Percentiles rank a stretch among this genome's conserved stretches.
These are phyloP conservation scores for Lucilia sericata DNA, from an alignment of 1,140 invertebrate genomes.

Conservation along the genomic window DNA sequence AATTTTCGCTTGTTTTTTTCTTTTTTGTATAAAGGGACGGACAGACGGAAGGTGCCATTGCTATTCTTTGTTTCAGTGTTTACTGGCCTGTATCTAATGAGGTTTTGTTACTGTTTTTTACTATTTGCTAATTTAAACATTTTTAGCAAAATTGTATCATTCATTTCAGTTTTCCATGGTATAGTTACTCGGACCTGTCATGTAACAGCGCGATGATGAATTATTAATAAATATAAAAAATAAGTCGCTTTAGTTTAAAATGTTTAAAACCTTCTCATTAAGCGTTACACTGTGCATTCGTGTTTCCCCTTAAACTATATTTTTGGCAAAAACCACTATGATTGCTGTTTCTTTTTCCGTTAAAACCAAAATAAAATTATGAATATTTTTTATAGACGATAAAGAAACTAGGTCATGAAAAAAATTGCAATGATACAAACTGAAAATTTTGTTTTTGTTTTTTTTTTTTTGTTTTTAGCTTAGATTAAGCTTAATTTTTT, in stretches of 20 bases:
- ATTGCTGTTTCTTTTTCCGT: not conserved
- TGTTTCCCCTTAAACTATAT: not conserved
- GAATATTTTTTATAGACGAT: not conserved
- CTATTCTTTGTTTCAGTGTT: not conserved
- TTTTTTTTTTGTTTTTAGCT: constrained; percentile 16
- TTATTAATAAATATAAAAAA: not conserved
- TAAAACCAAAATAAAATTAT: not conserved
- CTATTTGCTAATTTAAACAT: not conserved
- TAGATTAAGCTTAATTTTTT: not conserved
- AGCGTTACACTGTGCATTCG: not conserved
- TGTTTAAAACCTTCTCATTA: too few species aligned
- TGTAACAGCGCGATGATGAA: not conserved
- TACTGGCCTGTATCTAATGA: constrained; percentile 25
- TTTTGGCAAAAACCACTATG: not conserved
- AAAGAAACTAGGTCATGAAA: constrained; percentile 36
- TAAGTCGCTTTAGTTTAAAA: too few species aligned
- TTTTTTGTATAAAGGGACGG: not conserved
- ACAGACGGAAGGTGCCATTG: not conserved
- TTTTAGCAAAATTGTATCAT: not conserved
- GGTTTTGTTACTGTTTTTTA: not conserved
- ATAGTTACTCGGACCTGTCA: too few species aligned
- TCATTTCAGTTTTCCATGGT: not conserved
- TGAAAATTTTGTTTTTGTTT: not conserved
- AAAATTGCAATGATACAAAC: not conserved
- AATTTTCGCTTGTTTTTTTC: not conserved